Conservation (phyloP, 53 echinoderm and acorn worm genomes). For the Holothuria leucospilota region DNA sequence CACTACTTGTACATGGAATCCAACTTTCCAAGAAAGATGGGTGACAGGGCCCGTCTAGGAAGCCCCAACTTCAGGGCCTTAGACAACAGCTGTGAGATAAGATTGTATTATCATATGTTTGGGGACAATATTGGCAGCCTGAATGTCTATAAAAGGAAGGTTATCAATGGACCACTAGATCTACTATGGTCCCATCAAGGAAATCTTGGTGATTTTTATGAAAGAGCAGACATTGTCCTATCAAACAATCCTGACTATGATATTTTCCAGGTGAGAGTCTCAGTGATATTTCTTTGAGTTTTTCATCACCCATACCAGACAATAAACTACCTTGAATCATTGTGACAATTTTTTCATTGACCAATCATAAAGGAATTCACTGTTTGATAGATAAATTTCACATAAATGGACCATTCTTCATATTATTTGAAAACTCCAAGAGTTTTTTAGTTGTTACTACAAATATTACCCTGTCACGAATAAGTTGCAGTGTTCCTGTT, state of each 20-base stretch:
- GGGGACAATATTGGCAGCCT: slow-evolving; percentile 78
- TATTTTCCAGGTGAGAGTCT: slow-evolving; percentile 74
- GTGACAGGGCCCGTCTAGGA: slow-evolving; percentile 83
- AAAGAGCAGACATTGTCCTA: slow-evolving; percentile 62
- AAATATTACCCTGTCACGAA: no score
- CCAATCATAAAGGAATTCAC: no score
- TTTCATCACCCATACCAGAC: no score
- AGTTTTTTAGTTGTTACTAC: no score
- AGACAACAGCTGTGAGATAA: slow-evolving; percentile 62
- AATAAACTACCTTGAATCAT: no score
- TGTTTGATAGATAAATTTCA: no score
- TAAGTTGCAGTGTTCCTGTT: no score
- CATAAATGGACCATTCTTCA: no score
- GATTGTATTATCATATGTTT: slow-evolving; percentile 94
- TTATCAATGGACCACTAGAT: slow-evolving; percentile 71
- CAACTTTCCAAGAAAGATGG: slow-evolving; percentile 66
- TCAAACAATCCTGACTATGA: slow-evolving; percentile 30
- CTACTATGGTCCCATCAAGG: slow-evolving; percentile 53
- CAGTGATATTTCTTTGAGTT: no score
- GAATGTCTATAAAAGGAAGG: slow-evolving; percentile 81
- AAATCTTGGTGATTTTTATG: slow-evolving; percentile 70
- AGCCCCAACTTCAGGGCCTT: slow-evolving; percentile 62
- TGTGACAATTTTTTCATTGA: no score
- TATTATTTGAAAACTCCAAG: no score
- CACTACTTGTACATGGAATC: slow-evolving; percentile 86